phyloP scores from a whole-genome alignment of 2,888 invertebrate species.

The Alloscopus bannaensis region DNA sequence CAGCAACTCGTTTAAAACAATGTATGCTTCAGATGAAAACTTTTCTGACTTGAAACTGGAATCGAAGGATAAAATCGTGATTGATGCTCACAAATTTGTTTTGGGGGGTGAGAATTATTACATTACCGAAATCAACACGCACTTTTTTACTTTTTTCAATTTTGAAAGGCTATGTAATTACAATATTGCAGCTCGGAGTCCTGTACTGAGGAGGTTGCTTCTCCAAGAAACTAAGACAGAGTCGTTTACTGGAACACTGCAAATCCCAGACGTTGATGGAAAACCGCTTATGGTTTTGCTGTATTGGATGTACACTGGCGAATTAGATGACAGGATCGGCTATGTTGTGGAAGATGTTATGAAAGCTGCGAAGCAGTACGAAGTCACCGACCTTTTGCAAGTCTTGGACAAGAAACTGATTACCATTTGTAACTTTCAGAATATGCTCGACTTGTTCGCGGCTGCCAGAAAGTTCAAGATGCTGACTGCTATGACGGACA shows the following conservation, averaged over 20 bases:
- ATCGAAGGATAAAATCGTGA: background rate
- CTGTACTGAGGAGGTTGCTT: background rate
- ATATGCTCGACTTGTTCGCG: background rate
- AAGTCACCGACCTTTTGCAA: background rate
- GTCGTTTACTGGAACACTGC: background rate
- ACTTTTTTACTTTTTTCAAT: no score
- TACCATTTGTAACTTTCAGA: background rate
- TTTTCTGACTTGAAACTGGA: slow-evolving; percentile 19
- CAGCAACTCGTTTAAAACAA: no score
- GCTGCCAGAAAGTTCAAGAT: background rate
- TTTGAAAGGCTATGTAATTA: no score
- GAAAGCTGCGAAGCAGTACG: background rate
- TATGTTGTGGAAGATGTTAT: background rate
- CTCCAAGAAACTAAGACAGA: background rate
- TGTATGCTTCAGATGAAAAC: slow-evolving; percentile 2
- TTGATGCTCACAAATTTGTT: slow-evolving; percentile 2
- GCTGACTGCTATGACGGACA: no score
- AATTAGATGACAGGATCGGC: background rate
- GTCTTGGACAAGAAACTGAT: background rate
- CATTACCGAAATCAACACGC: no score
- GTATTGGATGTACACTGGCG: slow-evolving; percentile 21
- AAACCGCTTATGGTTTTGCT: slow-evolving; percentile 13
- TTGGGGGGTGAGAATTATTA: no score
- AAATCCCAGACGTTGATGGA: background rate
- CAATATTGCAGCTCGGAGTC: slow-evolving; percentile 17